A percentile compares a stretch with the other conserved stretches of the same genome.
Conservation (phyloP, 2,797 vertebrate species). For the Cottoperca gobio region DNA sequence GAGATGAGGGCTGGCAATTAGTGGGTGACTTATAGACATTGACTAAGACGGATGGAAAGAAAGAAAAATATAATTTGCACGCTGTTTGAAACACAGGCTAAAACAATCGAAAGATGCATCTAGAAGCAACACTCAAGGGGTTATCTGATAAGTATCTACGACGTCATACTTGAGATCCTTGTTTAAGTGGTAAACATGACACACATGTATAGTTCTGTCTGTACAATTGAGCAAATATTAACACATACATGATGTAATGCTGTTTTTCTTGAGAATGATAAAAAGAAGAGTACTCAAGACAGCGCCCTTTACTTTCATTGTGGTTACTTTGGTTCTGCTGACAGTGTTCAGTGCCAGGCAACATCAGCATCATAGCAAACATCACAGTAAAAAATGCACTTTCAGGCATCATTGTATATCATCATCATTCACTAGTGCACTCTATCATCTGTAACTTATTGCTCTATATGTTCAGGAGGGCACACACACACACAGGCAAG, state of each 20-base stretch:
- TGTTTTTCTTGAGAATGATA: too few species aligned
- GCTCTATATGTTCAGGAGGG: conserved; percentile 8
- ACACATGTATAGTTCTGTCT: neutral
- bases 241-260: neutral
- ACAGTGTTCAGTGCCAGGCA: conserved; percentile 1
- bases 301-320: conserved; percentile 3
- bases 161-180: neutral
- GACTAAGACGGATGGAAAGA: conserved; percentile 33
- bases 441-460: conserved; percentile 37
- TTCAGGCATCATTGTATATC: conserved; percentile 27
- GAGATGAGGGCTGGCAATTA: conserved; percentile 44
- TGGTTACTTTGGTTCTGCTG: conserved; percentile 41
- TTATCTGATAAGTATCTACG: conserved; percentile 11
- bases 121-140: conserved; percentile 16
- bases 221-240: conserved; percentile 12
- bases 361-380: conserved; percentile 23
- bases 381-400: conserved; percentile 36
- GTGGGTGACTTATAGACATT: conserved; percentile 28
- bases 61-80: conserved; percentile 2
- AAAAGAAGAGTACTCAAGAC: conserved; percentile 8
- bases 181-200: conserved; percentile 18
- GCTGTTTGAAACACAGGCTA: conserved; percentile 4
- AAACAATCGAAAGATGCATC: conserved; percentile 18
- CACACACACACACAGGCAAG: conserved; percentile 20
- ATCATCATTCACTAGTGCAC: conserved; percentile 19